Evolutionary conservation across 2,888 invertebrate species (phyloP).

Genomic region (Tridacna crocea): DNA sequence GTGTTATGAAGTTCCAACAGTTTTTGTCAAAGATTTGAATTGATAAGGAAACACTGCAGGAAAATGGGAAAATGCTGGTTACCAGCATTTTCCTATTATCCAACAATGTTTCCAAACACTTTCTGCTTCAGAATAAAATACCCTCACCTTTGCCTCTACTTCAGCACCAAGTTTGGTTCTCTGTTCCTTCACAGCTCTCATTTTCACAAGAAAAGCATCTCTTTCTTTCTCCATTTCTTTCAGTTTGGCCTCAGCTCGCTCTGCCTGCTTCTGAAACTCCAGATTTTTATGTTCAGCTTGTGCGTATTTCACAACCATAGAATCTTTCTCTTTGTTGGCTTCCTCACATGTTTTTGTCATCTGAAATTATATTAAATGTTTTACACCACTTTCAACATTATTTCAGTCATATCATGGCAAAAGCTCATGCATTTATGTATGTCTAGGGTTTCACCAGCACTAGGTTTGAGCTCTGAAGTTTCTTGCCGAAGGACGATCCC

Average conservation of each 20-base stretch:
- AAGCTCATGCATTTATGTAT: too few relatives aligned
- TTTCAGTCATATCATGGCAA: too few relatives aligned
- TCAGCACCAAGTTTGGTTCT: conserved; percentile 73
- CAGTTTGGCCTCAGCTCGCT: conserved; percentile 76
- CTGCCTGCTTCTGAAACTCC: conserved; percentile 74
- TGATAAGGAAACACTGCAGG: too few relatives aligned
- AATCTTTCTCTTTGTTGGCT: conserved; percentile 80
- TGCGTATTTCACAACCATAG: conserved; percentile 83
- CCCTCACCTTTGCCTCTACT: conserved; percentile 76
- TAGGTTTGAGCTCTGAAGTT: too few relatives aligned
- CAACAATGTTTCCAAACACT: too few relatives aligned
- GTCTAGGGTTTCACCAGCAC: too few relatives aligned
- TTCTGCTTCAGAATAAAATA: neutral
- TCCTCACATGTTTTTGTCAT: conserved; percentile 80
- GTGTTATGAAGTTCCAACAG: too few relatives aligned
- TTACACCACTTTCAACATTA: neutral
- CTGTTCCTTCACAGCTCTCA: conserved; percentile 78
- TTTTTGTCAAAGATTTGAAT: too few relatives aligned
- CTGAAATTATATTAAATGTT: conserved; percentile 58
- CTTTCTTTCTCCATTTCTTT: conserved; percentile 79
- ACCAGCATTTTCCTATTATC: too few relatives aligned
- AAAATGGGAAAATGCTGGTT: too few relatives aligned
- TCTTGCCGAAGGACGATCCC: too few relatives aligned
- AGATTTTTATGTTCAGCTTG: conserved; percentile 83
- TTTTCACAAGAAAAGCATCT: conserved; percentile 73